A percentile compares a stretch with the other conserved stretches of the same genome.
Conservation (phyloP, 2,113 vertebrate species). For the Sinocyclocheilus rhinocerous region DNA sequence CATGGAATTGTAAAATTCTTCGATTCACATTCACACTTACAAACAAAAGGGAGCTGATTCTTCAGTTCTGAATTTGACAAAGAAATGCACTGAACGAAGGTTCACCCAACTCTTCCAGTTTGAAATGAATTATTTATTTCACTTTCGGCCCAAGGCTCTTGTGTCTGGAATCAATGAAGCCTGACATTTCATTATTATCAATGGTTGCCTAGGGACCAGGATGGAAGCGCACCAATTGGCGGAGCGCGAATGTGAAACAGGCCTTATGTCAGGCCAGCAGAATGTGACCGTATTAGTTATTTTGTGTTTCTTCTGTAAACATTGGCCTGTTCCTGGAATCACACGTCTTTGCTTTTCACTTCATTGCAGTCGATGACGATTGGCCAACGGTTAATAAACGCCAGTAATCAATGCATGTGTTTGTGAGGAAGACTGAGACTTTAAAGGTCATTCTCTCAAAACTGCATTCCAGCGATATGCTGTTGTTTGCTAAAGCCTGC, state of each 20-base stretch:
- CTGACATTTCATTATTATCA: slow-evolving; percentile 43
- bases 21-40: neutral
- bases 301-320: slow-evolving; percentile 38
- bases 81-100: neutral
- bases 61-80: neutral
- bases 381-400: neutral
- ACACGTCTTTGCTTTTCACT: slow-evolving; percentile 15
- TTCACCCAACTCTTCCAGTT: neutral
- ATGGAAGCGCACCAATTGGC: slow-evolving; percentile 23
- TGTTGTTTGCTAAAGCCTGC: too few species aligned
- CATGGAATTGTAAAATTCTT: neutral
- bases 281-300: slow-evolving; percentile 31
- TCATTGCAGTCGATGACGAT: neutral
- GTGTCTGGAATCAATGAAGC: slow-evolving; percentile 26
- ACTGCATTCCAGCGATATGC: neutral
- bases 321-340: slow-evolving; percentile 3
- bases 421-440: neutral
- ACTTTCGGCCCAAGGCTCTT: neutral
- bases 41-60: neutral
- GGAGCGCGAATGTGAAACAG: neutral
- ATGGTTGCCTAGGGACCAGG: slow-evolving; percentile 45
- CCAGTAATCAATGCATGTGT: neutral
- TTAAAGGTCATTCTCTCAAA: neutral
- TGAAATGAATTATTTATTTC: slow-evolving; percentile 29
- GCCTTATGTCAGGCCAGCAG: slow-evolving; percentile 2